phyloP scores from a whole-genome alignment of 2,888 invertebrate species.

The Tubulanus polymorphus region DNA sequence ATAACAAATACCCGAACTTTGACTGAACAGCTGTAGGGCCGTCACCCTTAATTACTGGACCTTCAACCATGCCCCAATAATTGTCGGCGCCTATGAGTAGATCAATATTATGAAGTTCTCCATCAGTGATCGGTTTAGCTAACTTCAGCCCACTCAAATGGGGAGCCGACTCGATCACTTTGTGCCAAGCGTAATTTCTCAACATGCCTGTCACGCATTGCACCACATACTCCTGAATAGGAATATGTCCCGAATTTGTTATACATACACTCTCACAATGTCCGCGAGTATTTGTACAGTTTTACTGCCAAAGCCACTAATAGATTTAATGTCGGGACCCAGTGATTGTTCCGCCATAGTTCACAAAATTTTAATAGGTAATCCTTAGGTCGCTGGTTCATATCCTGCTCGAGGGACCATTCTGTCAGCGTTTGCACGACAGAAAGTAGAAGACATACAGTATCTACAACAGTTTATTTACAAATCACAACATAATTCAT shows the following conservation, averaged over 20 bases:
- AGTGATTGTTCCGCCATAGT: too few species aligned
- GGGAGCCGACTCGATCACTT: background rate
- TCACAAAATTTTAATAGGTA: too few species aligned
- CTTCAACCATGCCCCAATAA: constrained; percentile 18
- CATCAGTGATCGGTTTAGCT: constrained; percentile 10
- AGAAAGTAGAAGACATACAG: too few species aligned
- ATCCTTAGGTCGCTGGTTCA: too few species aligned
- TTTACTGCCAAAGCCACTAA: constrained; percentile 12
- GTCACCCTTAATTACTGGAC: constrained; percentile 13
- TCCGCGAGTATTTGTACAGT: constrained; percentile 2
- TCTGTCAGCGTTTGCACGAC: too few species aligned
- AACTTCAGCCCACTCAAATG: constrained; percentile 13
- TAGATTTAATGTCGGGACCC: constrained; percentile 7
- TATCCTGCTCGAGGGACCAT: too few species aligned
- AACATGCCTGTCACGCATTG: constrained; percentile 17
- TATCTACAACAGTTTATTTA: too few species aligned
- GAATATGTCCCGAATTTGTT: constrained; percentile 9
- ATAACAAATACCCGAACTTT: constrained; percentile 16
- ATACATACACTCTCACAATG: constrained; percentile 6
- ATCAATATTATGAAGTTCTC: constrained; percentile 9
- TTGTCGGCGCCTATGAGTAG: constrained; percentile 19
- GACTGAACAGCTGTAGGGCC: constrained; percentile 20
- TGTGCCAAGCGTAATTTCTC: background rate
- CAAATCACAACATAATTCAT: too few species aligned
- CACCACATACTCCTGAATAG: constrained; percentile 15